Conservation (phyloP, 2,797 vertebrate species). For the Sorex maritimensis region DNA sequence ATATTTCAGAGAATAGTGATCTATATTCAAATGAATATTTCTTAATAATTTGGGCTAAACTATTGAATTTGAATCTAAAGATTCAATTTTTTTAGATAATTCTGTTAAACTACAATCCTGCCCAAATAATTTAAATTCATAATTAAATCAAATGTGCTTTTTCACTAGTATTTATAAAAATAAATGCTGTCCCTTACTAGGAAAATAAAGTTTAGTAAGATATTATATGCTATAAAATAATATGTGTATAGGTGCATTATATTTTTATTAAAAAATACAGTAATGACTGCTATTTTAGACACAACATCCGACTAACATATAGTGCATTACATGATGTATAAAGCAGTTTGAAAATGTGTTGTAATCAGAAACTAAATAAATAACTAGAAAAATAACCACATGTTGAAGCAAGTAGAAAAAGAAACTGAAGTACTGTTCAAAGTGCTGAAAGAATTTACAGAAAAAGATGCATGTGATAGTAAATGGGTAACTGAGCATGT, state of each 20-base stretch:
- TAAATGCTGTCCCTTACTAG: not conserved
- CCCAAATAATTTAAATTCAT: not conserved
- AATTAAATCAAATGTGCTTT: constrained; percentile 16
- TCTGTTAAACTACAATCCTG: not conserved
- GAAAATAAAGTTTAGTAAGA: not conserved
- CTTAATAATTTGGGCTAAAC: constrained; percentile 3
- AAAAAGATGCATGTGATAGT: not conserved
- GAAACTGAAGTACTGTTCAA: constrained; percentile 29
- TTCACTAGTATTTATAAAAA: not conserved
- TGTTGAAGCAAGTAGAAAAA: constrained; percentile 5
- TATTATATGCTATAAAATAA: not conserved
- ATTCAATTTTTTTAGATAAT: constrained; percentile 11
- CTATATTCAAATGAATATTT: constrained; percentile 42
- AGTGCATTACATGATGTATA: not conserved
- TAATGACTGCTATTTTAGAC: not conserved
- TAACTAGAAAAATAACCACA: constrained; percentile 18
- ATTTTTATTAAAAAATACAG: not conserved
- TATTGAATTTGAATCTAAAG: constrained; percentile 45
- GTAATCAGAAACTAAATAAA: constrained; percentile 23
- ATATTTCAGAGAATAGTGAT: not conserved
- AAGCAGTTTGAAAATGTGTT: constrained; percentile 31
- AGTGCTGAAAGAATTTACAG: not conserved
- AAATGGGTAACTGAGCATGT: not conserved
- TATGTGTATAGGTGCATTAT: not conserved
- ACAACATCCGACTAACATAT: not conserved